phyloP scores from a whole-genome alignment of 2,888 invertebrate species.

The Thecophora atra region DNA sequence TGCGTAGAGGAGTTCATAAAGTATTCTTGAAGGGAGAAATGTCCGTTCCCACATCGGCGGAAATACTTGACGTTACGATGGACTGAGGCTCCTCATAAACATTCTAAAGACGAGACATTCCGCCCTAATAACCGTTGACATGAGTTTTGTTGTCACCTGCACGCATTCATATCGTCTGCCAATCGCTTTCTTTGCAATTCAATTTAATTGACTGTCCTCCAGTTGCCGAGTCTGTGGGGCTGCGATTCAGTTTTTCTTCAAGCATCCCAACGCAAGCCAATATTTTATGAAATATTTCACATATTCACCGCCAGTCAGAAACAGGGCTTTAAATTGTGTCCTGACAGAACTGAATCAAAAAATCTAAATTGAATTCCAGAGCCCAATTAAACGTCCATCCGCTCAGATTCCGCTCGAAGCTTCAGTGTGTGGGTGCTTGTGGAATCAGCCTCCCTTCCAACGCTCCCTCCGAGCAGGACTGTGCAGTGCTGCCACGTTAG shows the following conservation, averaged over 20 bases:
- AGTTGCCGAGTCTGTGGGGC: conserved; percentile 14
- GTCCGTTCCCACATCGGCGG: too few relatives aligned
- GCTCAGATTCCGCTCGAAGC: conserved; percentile 5
- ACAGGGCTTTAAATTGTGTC: background rate
- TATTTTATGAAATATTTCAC: conserved; percentile 15
- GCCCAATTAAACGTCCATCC: conserved; percentile 38
- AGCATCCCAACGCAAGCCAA: background rate
- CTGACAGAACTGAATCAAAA: conserved; percentile 26
- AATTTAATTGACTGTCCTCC: conserved; percentile 11
- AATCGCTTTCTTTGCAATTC: conserved; percentile 1
- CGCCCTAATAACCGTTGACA: too few relatives aligned
- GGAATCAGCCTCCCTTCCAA: background rate
- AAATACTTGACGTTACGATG: too few relatives aligned
- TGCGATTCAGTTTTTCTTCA: background rate
- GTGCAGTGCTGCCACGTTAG: background rate
- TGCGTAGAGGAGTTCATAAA: too few relatives aligned
- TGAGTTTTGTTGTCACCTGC: too few relatives aligned
- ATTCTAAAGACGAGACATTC: too few relatives aligned
- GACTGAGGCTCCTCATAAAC: too few relatives aligned
- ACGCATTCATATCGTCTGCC: too few relatives aligned
- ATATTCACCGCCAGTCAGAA: background rate
- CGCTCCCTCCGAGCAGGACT: background rate
- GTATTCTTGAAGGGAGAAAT: too few relatives aligned
- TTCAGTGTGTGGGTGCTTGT: background rate
- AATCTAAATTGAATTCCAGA: conserved; percentile 40